Base-by-base conservation (phyloP, 2,888 invertebrate species). In the Margaritifera margaritifera region DNA sequence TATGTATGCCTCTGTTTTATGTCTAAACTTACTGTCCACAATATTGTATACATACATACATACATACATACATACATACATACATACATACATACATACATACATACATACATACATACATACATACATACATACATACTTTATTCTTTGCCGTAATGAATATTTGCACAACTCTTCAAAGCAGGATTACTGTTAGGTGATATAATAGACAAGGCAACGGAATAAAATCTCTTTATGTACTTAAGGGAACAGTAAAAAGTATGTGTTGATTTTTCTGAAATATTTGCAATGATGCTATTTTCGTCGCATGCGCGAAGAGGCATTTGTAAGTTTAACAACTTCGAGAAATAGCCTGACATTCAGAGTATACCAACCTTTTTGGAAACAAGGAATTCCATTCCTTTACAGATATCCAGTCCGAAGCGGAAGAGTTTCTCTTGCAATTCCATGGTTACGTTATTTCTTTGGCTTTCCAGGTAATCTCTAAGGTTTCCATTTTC, bases 371-470 rank as follows among this genome's bases (percentile, higher is more conserved):
- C 60, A 59, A 80, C 80, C 66, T 70, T 59, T 70, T 73, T 77
- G 25, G 70, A 69, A 4, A 80, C 80, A 4, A 84, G 68, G 62
- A 79, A 81, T 63, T 80, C 79, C 82, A 84, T 84, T 24, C 81
- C 84, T 57, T 79, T 78, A 3, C 75, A 74, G 19, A 77, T 65
- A 31, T 75, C 79, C 25, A 74, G 68, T 1, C 71, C 66, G 55
- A 80, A 76, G 61, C 75, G 69, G 63, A 72, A 80, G 24, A 82
- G 66, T 20, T 68, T 71, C 22, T 82, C 82, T 22, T 78, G 73
- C 25, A 78, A 60, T 11, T 81, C 77, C 2, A 78, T 72, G 31
- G 68, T 70, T 15, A 80, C 69, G 50, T 68, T 72, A 27, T 57
- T 61, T 57, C 69, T 75, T 19, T 76, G 69, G 4, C 52, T 57